Base-by-base conservation (phyloP, 2,113 vertebrate species). In the Malurus alboscapulatus region DNA sequence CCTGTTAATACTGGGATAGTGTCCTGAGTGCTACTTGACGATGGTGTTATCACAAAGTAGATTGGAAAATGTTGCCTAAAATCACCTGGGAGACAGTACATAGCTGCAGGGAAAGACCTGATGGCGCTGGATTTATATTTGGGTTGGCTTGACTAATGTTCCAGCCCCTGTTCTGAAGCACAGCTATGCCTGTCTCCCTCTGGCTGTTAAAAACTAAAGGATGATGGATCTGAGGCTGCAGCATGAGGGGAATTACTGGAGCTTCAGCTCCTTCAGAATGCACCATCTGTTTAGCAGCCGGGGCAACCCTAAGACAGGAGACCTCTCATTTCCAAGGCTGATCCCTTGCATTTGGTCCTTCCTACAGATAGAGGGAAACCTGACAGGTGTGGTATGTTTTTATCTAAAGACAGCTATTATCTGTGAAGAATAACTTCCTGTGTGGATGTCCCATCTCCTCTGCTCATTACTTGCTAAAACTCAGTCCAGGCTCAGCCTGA, bases 51-150 rank as follows among this genome's bases (percentile, higher is more conserved):
- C 84, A 81, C 47, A 65, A 92, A 84, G 62, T 17, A 84, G 78
- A 63, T 53, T 79, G 89, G 58, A 84, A 95, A 95, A 74, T 26
- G 48, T 89, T 88, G 72, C 66, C 90, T 94, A 75, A 95, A 92
- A 87, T 85, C 78, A 81, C n/a, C 36, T 22, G 40, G 44, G 80
- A 96, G 68, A 79, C 34, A 67, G 61, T 40, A 34, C 17, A 45
- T 55, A 63, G 82, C 85, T 93, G 55, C 57, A 89, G 47, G 71
- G 63, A 86, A 76, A 88, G 74, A 81, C n/a, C 14, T 76, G 82
- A 62, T 57, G 44, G 73, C 57, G 57, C 68, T 78, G 84, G 84
- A 85, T 92, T 87, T 89, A 20, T 80, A 36, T 71, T 74, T 83
- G 78, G 20, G 63, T 76, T 95, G 84, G 59, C 63, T 53, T 88